Conservation (phyloP, 2,888 invertebrate genomes). For the Ecdyonurus torrentis region DNA sequence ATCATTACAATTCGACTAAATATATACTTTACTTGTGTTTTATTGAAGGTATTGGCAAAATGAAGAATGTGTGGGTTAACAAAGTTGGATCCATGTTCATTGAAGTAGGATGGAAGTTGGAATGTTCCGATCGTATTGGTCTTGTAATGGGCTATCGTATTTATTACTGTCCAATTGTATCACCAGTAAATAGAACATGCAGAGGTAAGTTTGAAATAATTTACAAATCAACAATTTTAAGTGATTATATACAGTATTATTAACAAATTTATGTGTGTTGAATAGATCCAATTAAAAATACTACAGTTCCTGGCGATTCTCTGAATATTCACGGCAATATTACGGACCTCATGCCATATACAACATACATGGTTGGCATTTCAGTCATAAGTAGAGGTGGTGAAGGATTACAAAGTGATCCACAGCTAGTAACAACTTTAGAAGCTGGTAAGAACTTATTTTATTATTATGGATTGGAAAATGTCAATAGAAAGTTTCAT, state of each 20-base stretch:
- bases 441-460: slow-evolving; percentile 44
- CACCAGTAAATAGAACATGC: slow-evolving; percentile 36
- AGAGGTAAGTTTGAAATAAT: slow-evolving; percentile 22
- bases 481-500: slow-evolving; percentile 3
- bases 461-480: slow-evolving; percentile 17
- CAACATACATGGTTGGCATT: slow-evolving; percentile 53
- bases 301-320: slow-evolving; percentile 20
- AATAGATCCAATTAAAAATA: slow-evolving; percentile 4
- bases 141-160: slow-evolving; percentile 57
- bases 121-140: slow-evolving; percentile 54
- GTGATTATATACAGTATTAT: neutral
- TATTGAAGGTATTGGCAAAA: slow-evolving; percentile 31
- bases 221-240: neutral
- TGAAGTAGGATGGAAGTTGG: slow-evolving; percentile 57
- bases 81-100: slow-evolving; percentile 33
- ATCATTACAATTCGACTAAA: too few species aligned
- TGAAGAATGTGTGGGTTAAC: slow-evolving; percentile 37
- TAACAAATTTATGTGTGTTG: neutral
- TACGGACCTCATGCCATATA: slow-evolving; percentile 50
- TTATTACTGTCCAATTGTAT: slow-evolving; percentile 50
- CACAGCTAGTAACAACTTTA: slow-evolving; percentile 44
- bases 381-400: slow-evolving; percentile 41
- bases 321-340: slow-evolving; percentile 12
- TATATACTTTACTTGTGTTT: slow-evolving; percentile 9
- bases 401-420: slow-evolving; percentile 34